These are phyloP conservation scores for Anoplopoma fimbria DNA, from an alignment of 2,113 vertebrate species.

Conservation along the genomic window DNA sequence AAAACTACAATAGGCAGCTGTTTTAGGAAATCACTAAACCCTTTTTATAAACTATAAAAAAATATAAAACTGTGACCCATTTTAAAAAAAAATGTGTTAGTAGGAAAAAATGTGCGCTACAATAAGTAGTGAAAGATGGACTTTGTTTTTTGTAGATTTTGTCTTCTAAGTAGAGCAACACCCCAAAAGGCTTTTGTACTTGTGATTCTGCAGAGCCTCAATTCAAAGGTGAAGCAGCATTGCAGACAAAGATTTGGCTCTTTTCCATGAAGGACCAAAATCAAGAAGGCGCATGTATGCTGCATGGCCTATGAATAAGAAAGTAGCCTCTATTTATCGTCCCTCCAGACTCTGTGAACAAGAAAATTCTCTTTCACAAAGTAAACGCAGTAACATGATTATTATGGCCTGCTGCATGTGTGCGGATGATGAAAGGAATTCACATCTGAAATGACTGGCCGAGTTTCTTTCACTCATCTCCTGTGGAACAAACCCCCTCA, in stretches of 20 bases:
- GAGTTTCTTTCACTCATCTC: conserved; percentile 74
- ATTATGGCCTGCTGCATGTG: conserved; percentile 63
- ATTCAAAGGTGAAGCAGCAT: conserved; percentile 44
- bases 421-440: conserved; percentile 76
- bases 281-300: conserved; percentile 12
- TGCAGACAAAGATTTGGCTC: conserved; percentile 18
- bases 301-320: conserved; percentile 41
- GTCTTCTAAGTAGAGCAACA: conserved; percentile 3
- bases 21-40: background rate
- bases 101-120: conserved; percentile 30
- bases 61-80: background rate
- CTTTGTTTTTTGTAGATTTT: background rate
- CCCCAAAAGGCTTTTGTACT: conserved; percentile 9
- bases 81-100: background rate
- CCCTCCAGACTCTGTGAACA: conserved; percentile 59
- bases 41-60: background rate
- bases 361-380: conserved; percentile 60
- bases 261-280: conserved; percentile 35
- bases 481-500: conserved; percentile 75
- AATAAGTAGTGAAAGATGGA: background rate
- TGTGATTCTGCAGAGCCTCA: conserved; percentile 8
- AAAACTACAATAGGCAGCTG: conserved; percentile 11
- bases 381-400: conserved; percentile 74
- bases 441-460: conserved; percentile 70
- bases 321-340: conserved; percentile 46